A percentile compares a stretch with the other conserved stretches of the same genome.
Conservation (phyloP, 2,888 invertebrate genomes). For the Hirtodrosophila histrioides region DNA sequence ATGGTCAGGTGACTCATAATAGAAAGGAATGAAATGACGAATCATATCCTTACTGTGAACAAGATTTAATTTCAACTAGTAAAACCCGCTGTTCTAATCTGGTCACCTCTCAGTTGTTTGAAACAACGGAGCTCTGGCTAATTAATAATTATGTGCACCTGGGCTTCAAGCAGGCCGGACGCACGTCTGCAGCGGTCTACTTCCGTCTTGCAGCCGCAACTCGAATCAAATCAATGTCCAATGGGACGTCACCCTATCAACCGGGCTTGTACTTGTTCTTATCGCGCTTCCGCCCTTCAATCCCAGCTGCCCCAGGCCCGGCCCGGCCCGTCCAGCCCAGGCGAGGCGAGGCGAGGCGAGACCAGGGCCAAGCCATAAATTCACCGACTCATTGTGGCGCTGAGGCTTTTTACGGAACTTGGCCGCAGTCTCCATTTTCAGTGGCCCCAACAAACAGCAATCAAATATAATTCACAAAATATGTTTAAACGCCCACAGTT, state of each 20-base stretch:
- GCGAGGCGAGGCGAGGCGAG: too few species aligned
- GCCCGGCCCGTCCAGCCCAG: background rate
- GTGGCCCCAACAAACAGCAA: conserved; percentile 45
- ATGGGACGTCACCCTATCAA: conserved; percentile 2
- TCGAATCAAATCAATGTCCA: conserved; percentile 22
- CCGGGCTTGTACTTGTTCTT: conserved; percentile 28
- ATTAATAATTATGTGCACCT: conserved; percentile 32
- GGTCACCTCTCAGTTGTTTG: conserved; percentile 1
- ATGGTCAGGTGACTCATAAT: too few species aligned
- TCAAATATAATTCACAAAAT: conserved; percentile 77
- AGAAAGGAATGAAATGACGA: too few species aligned
- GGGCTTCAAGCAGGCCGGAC: conserved; percentile 38
- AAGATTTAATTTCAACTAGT: too few species aligned
- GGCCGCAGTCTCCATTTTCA: conserved; percentile 13
- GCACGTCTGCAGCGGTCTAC: conserved; percentile 30
- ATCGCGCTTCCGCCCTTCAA: conserved; percentile 66
- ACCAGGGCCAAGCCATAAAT: conserved; percentile 25
- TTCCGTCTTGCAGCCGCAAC: conserved; percentile 31
- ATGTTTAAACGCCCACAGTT: conserved; percentile 73
- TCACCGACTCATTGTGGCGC: conserved; percentile 30
- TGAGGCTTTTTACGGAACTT: conserved; percentile 26
- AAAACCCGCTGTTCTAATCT: background rate
- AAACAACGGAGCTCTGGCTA: conserved; percentile 3
- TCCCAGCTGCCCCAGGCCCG: conserved; percentile 6
- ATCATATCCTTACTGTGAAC: too few species aligned